phyloP scores from a whole-genome alignment of 2,797 vertebrate species.

The Psittacula derbiana region DNA sequence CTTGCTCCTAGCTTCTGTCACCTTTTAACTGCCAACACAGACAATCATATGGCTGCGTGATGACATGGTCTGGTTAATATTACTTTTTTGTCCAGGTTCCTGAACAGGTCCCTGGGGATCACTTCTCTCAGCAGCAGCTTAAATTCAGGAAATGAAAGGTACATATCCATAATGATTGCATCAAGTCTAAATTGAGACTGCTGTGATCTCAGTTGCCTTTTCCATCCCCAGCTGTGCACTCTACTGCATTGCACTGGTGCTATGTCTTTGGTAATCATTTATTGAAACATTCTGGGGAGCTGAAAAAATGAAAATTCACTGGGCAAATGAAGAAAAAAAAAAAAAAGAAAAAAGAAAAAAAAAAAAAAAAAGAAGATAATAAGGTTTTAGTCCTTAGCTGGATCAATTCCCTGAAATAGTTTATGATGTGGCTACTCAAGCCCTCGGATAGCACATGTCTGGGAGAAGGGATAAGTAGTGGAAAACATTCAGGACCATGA shows the following conservation, averaged over 20 bases:
- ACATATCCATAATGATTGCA: constrained; percentile 25
- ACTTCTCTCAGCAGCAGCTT: constrained; percentile 7
- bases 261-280: neutral
- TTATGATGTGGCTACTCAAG: neutral
- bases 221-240: neutral
- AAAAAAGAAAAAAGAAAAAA: no score
- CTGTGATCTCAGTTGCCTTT: constrained; percentile 37
- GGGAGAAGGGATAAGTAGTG: neutral
- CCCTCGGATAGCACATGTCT: neutral
- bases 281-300: neutral
- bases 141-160: constrained; percentile 40
- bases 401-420: neutral
- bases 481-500: neutral
- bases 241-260: neutral
- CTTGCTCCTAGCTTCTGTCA: neutral
- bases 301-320: neutral
- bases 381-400: neutral
- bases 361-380: neutral
- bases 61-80: neutral
- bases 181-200: constrained; percentile 30
- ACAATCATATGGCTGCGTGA: neutral
- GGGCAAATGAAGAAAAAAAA: neutral
- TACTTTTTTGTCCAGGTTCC: neutral
- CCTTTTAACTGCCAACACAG: neutral
- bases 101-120: neutral